Evolutionary conservation across 2,888 invertebrate species (phyloP).

Genomic region (Leptodirus hochenwartii): DNA sequence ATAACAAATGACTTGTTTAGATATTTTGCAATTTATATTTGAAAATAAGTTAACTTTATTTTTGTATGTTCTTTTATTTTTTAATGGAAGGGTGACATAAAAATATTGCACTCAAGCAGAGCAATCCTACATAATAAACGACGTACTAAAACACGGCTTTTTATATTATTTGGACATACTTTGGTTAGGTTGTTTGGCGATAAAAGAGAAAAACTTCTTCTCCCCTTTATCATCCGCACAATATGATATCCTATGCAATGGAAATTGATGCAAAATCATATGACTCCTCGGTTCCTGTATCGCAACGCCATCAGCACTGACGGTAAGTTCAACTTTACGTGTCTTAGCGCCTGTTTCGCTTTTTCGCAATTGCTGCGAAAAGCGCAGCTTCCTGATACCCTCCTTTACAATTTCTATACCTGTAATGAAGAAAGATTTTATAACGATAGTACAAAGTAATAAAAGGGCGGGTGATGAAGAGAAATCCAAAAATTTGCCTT

Average conservation of each 20-base stretch:
- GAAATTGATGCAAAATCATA: slow-evolving; percentile 85
- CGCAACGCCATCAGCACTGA: slow-evolving; percentile 92
- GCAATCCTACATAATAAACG: slow-evolving; percentile 20
- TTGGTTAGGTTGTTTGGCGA: slow-evolving; percentile 53
- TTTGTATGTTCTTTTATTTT: background rate
- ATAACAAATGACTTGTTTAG: too few relatives aligned
- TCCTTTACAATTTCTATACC: slow-evolving; percentile 94
- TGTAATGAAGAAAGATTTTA: slow-evolving; percentile 15
- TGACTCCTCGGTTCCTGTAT: slow-evolving; percentile 61
- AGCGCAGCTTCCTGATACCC: slow-evolving; percentile 88
- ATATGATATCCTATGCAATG: slow-evolving; percentile 92
- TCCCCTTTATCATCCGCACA: slow-evolving; percentile 98
- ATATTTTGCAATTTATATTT: too few relatives aligned
- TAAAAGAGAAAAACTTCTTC: slow-evolving; percentile 92
- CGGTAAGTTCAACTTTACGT: slow-evolving; percentile 85
- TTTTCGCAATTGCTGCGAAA: slow-evolving; percentile 81
- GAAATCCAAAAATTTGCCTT: too few relatives aligned
- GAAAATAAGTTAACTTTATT: slow-evolving; percentile 2
- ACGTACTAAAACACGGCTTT: background rate
- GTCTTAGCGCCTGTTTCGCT: slow-evolving; percentile 82
- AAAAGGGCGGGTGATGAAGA: too few relatives aligned
- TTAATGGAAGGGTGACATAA: background rate
- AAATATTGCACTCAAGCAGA: slow-evolving; percentile 2
- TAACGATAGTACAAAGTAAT: too few relatives aligned
- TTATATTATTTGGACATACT: slow-evolving; percentile 14